Evolutionary conservation across 2,888 invertebrate genomes (phyloP).

Genomic region (Pristionchus arcanus): DNA sequence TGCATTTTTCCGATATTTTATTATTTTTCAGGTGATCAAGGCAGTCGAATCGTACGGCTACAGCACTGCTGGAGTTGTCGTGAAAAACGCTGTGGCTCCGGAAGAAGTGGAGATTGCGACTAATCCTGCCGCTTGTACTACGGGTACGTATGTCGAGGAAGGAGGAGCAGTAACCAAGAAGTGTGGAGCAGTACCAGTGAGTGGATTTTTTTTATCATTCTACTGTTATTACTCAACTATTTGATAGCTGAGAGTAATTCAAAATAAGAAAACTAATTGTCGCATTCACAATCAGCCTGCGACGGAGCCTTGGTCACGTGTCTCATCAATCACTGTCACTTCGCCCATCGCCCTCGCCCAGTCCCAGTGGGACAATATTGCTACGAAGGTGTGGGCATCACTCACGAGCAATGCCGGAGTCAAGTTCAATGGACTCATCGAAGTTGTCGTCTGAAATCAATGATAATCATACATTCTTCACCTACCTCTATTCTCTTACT

Average conservation of each 20-base stretch:
- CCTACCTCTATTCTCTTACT: not conserved
- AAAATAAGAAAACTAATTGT: too few relatives aligned
- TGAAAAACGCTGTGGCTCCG: not conserved
- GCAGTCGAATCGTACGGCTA: slow-evolving; percentile 29
- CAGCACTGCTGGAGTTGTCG: not conserved
- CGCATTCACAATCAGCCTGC: not conserved
- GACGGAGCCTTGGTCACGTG: not conserved
- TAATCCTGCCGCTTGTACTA: too few relatives aligned
- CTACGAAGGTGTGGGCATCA: slow-evolving; percentile 8
- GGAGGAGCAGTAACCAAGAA: not conserved
- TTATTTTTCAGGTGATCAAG: slow-evolving; percentile 16
- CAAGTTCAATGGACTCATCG: slow-evolving; percentile 44
- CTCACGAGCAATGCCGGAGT: slow-evolving; percentile 28
- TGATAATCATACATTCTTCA: not conserved
- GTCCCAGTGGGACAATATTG: slow-evolving; percentile 44
- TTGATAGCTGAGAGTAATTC: too few relatives aligned
- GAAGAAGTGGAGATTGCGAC: not conserved
- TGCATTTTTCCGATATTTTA: not conserved
- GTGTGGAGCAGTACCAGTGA: not conserved
- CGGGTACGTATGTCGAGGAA: not conserved
- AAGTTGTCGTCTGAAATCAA: not conserved
- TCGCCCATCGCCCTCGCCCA: slow-evolving; percentile 16
- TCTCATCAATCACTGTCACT: not conserved
- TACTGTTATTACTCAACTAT: too few relatives aligned
- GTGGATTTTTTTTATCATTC: too few relatives aligned